Base-by-base conservation (phyloP, 2,888 invertebrate species). In the Synanthedon myopaeformis region DNA sequence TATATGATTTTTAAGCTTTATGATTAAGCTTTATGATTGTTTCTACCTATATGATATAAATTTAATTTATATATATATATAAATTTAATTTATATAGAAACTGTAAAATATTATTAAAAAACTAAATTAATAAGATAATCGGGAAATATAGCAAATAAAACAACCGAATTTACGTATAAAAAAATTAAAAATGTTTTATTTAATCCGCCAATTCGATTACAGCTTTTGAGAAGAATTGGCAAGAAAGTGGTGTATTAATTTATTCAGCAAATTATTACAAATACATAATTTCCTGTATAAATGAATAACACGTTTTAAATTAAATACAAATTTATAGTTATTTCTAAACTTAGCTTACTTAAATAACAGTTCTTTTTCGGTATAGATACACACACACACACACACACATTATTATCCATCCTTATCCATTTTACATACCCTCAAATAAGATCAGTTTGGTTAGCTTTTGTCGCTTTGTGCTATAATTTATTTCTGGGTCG, bases 401-500 rank as follows among this genome's bases (percentile, higher is more conserved):
- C 23, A 23, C 23, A 23, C 23, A 23, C n/a, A 23, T 23, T 23
- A 23, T 23, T 23, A 23, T 23, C 23, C 23, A 23, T 23, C 23
- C 23, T 4, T 23, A 23, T 23, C 23, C 23, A 23, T 23, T 23
- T 42, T 42, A 42, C 12, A n/a, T 42, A 4, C 13, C 13, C 12
- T 42, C 42, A 55, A 57, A 59, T 45, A 59, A 52, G 49, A 54
- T 52, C 19, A 57, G 53, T 55, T 58, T 58, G n/a, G 51, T 56
- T 35, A 51, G 23, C 23, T 57, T 57, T 53, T 57, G 57, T 35
- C 57, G 28, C 52, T 56, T 56, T 28, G 52, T 48, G 3, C 41
- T 45, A 51, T 42, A 55, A 41, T 54, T 42, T n/a, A 49, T 53
- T n/a, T 23, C 17, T 19, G 14, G 52, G 35, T 54, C 52, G 17